These are phyloP conservation scores for Eubasilissa regina DNA, from an alignment of 1,140 invertebrate species.

Conservation along the genomic window DNA sequence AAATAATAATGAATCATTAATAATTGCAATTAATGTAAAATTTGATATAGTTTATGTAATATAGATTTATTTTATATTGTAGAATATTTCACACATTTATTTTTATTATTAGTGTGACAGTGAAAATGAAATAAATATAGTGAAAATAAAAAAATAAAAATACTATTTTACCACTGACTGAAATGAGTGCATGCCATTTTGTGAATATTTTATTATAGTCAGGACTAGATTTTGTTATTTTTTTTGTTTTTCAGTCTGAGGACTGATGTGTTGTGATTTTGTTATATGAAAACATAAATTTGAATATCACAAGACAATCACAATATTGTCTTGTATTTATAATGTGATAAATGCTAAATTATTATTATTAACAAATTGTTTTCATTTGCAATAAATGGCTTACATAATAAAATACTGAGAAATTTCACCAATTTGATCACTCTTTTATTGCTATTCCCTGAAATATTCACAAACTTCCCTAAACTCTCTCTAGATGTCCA, in stretches of 20 bases:
- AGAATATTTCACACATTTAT: constrained; percentile 30
- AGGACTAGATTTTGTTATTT: constrained; percentile 3
- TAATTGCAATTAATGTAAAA: too few species aligned
- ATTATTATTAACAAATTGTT: constrained; percentile 35
- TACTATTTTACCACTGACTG: constrained; percentile 25
- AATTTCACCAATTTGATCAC: constrained; percentile 7
- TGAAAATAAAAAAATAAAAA: background rate
- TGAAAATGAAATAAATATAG: constrained; percentile 15
- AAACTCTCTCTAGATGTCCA: too few species aligned
- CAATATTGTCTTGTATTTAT: background rate
- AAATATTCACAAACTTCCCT: too few species aligned
- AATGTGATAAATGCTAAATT: constrained; percentile 18
- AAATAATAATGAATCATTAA: too few species aligned
- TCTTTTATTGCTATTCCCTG: too few species aligned
- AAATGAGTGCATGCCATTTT: constrained; percentile 25
- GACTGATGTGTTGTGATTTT: background rate
- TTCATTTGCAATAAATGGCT: constrained; percentile 36
- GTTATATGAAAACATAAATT: background rate
- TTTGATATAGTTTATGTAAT: too few species aligned
- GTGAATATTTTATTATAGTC: constrained; percentile 9
- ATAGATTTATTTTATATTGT: constrained; percentile 23
- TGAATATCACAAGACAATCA: background rate
- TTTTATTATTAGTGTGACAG: constrained; percentile 30
- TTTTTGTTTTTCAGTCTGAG: background rate
- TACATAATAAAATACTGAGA: constrained; percentile 27